These are phyloP conservation scores for Heliconius melpomene DNA, from an alignment of 1,140 invertebrate genomes.

Conservation along the genomic window DNA sequence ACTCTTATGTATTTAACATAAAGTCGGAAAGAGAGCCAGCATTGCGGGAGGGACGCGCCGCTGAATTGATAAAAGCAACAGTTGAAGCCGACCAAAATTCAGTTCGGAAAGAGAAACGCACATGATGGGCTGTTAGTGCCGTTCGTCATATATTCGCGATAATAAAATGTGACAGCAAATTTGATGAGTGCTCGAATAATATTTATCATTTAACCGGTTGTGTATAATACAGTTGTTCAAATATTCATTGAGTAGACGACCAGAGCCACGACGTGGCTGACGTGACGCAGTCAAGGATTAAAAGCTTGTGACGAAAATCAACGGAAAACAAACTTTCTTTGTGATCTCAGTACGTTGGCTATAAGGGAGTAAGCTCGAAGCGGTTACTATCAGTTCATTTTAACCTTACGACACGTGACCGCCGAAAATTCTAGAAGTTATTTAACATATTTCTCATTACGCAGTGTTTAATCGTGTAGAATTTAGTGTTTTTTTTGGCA, in stretches of 20 bases:
- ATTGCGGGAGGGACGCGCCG: constrained; percentile 59
- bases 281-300: constrained; percentile 73
- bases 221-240: constrained; percentile 44
- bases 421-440: constrained; percentile 73
- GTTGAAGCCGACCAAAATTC: constrained; percentile 71
- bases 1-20: constrained; percentile 35
- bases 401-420: constrained; percentile 58
- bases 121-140: constrained; percentile 47
- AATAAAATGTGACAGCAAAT: constrained; percentile 72
- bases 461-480: constrained; percentile 61
- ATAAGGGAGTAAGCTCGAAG: constrained; percentile 48
- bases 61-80: constrained; percentile 79
- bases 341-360: constrained; percentile 51
- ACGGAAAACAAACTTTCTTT: constrained; percentile 70
- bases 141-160: constrained; percentile 48
- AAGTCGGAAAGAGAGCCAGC: constrained; percentile 58
- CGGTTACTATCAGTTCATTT: constrained; percentile 39
- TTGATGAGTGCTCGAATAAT: constrained; percentile 64
- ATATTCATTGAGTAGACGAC: constrained; percentile 42
- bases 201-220: constrained; percentile 51
- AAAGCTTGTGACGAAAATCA: constrained; percentile 71
- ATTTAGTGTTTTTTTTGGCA: constrained; percentile 61
- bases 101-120: constrained; percentile 65
- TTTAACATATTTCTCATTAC: constrained; percentile 47
- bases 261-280: constrained; percentile 56